Evolutionary conservation across 2,797 vertebrate genomes (phyloP).

Genomic region (Leptatherina wallacei): DNA sequence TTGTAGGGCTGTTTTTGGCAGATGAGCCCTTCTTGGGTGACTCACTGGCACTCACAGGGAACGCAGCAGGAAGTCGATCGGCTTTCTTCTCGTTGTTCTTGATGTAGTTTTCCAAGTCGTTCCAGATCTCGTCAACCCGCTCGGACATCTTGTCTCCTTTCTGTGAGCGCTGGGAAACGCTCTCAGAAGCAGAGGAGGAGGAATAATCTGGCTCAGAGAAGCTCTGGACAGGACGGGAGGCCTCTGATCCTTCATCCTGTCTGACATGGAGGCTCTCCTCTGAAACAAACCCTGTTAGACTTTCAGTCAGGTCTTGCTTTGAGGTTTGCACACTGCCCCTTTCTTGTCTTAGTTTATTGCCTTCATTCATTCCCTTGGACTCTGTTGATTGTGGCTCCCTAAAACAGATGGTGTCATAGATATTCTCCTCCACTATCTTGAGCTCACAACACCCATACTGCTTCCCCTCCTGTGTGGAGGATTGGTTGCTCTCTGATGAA

Average conservation of each 20-base stretch:
- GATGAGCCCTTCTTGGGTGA: conserved; percentile 69
- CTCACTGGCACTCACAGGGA: conserved; percentile 90
- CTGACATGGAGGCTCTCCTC: conserved; percentile 90
- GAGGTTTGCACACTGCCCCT: conserved; percentile 77
- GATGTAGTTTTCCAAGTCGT: conserved; percentile 98
- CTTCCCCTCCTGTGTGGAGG: conserved; percentile 72
- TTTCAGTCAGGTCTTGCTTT: conserved; percentile 84
- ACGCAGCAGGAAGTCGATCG: conserved; percentile 92
- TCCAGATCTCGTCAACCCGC: conserved; percentile 97
- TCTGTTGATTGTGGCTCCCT: conserved; percentile 77
- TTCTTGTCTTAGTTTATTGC: conserved; percentile 54
- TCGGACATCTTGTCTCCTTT: conserved; percentile 90
- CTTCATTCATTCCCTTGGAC: conserved; percentile 52
- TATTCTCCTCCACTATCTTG: conserved; percentile 89
- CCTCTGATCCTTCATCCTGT: conserved; percentile 79
- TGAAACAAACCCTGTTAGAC: conserved; percentile 83
- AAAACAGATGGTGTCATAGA: conserved; percentile 95
- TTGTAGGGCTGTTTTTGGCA: conserved; percentile 59
- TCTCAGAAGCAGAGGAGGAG: conserved; percentile 85
- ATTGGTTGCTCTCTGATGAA: conserved; percentile 71
- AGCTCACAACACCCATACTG: conserved; percentile 81
- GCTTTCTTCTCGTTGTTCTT: conserved; percentile 94
- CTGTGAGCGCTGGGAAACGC: conserved; percentile 77
- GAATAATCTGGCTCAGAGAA: conserved; percentile 81
- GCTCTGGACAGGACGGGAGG: conserved; percentile 54